Conservation (phyloP, 1,140 invertebrate genomes). For the Mesaphorura yosii region DNA sequence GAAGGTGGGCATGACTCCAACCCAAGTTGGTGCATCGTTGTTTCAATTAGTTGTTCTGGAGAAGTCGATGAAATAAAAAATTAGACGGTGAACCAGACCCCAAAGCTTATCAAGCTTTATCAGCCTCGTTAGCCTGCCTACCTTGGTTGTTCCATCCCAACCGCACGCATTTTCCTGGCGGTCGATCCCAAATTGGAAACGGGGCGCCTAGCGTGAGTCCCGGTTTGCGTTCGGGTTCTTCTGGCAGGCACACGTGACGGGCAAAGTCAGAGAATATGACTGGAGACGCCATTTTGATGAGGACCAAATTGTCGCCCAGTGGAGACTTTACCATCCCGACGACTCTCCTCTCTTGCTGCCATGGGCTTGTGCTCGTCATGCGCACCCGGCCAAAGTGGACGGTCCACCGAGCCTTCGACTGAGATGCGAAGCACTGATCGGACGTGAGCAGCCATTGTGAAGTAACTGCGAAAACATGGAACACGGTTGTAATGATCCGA, state of each 20-base stretch:
- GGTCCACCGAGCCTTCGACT: conserved; percentile 72
- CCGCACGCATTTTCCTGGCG: conserved; percentile 19
- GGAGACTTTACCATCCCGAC: conserved; percentile 80
- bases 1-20: conserved; percentile 15
- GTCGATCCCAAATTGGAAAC: conserved; percentile 25
- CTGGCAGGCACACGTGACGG: conserved; percentile 63
- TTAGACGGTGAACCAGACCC: neutral
- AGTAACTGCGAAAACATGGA: conserved; percentile 57
- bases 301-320: conserved; percentile 68
- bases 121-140: neutral
- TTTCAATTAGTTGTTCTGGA: conserved; percentile 29
- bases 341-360: conserved; percentile 73
- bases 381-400: conserved; percentile 40
- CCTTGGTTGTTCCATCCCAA: conserved; percentile 30
- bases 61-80: neutral
- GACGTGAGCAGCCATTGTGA: conserved; percentile 72
- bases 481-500: neutral
- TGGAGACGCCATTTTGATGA: conserved; percentile 65
- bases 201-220: neutral
- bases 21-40: conserved; percentile 26
- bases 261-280: conserved; percentile 67
- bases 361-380: conserved; percentile 60
- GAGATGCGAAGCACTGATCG: conserved; percentile 74
- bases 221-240: conserved; percentile 20
- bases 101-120: neutral